Conservation (phyloP, 2,113 vertebrate genomes). For the Chroicocephalus ridibundus region DNA sequence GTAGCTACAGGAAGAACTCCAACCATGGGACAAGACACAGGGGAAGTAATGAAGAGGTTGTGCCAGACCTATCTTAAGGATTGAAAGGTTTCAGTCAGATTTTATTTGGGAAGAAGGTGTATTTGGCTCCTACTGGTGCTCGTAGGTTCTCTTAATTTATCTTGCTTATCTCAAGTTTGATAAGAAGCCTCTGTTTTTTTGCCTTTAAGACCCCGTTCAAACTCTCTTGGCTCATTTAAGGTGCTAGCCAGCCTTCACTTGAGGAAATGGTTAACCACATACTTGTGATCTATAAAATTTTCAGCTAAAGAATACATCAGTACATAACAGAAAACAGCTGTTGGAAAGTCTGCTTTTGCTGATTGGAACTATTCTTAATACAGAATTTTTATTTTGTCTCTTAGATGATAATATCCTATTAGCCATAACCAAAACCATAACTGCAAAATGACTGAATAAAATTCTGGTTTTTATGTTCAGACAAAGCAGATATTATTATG, state of each 20-base stretch:
- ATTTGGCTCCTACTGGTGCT: not conserved
- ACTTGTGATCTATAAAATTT: conserved; percentile 52
- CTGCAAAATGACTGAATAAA: conserved; percentile 26
- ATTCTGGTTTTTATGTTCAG: conserved; percentile 32
- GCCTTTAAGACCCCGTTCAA: not conserved
- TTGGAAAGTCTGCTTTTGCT: conserved; percentile 7
- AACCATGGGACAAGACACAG: not conserved
- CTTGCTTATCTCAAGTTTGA: not conserved
- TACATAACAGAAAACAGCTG: conserved; percentile 38
- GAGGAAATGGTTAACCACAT: conserved; percentile 28
- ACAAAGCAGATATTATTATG: conserved; percentile 7
- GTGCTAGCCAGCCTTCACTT: not conserved
- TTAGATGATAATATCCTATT: conserved; percentile 14
- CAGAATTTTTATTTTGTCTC: conserved; percentile 47
- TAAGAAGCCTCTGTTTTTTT: not conserved
- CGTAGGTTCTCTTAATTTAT: not conserved
- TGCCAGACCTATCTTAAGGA: not conserved
- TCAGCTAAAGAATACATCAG: conserved; percentile 38
- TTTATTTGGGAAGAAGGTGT: not conserved
- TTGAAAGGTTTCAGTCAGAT: conserved; percentile 5
- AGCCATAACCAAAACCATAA: conserved; percentile 12
- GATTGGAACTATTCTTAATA: not conserved
- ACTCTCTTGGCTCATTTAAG: not conserved
- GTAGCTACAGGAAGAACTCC: not conserved
- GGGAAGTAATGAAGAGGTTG: not conserved